phyloP scores from a whole-genome alignment of 2,797 vertebrate genomes.

The Neostethus bicornis region DNA sequence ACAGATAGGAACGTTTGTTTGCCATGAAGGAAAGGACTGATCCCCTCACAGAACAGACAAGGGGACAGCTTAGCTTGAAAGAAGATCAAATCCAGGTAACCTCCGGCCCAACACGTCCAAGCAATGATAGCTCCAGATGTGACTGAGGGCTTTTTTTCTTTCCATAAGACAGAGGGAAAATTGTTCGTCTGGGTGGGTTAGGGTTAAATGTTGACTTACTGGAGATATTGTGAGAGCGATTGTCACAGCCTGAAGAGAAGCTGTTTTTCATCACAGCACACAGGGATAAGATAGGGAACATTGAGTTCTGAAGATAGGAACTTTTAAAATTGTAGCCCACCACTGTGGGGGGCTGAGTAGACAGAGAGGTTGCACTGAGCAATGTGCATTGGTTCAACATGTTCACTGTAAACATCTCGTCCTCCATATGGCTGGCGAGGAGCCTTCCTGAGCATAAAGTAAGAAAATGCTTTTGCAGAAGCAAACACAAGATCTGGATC shows the following conservation, averaged over 20 bases:
- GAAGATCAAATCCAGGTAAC: conserved; percentile 32
- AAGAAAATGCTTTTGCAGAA: conserved; percentile 66
- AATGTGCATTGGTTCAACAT: conserved; percentile 58
- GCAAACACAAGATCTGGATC: conserved; percentile 60
- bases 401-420: conserved; percentile 85
- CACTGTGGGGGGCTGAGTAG: conserved; percentile 52
- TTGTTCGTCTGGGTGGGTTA: conserved; percentile 38
- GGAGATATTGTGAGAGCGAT: conserved; percentile 49
- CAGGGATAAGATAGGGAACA: conserved; percentile 62
- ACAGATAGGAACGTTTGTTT: conserved; percentile 67
- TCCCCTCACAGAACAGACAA: conserved; percentile 25
- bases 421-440: conserved; percentile 75
- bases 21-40: conserved; percentile 2
- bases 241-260: conserved; percentile 68
- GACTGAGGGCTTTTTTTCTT: conserved; percentile 11
- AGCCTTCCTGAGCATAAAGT: conserved; percentile 55
- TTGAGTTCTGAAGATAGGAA: conserved; percentile 33
- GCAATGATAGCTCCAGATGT: conserved; percentile 19
- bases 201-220: conserved; percentile 68
- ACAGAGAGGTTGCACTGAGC: conserved; percentile 38
- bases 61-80: conserved; percentile 21
- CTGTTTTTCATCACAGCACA: conserved; percentile 79
- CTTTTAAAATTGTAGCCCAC: conserved; percentile 44
- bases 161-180: conserved; percentile 6
- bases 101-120: conserved; percentile 20